Evolutionary conservation across 2,888 invertebrate species (phyloP), one percentile per base, ranked within the genome.

Genomic region (Agrotis exclamationis): DNA sequence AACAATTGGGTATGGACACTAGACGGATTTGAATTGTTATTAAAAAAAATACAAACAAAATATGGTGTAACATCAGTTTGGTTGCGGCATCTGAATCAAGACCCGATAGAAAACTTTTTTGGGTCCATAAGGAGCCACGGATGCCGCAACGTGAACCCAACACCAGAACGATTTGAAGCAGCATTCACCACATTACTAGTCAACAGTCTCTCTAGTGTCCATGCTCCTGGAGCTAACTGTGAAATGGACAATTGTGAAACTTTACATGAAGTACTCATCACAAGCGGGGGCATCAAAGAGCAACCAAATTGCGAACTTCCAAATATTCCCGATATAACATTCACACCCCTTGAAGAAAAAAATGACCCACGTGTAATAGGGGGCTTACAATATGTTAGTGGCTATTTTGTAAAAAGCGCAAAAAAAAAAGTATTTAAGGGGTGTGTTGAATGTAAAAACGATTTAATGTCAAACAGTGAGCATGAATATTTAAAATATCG

Each of bases 211-310:
- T 24, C 47, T 59, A 47, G 24, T 24, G n/a, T 59, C 24, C 24
- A 47, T 2, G 11, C 59, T 14, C 59, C 59, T n/a, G 59, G 59
- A 13, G 47, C 22, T 3, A 59, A 59, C 24, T 47, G 59, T 59
- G 47, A 59, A 47, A 16, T 20, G 0, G 63, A 69, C 54, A 64
- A 70, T 50, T 68, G 69, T 63, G 54, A 51, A 14, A 51, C n/a
- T n/a, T n/a, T n/a, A n/a, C n/a, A n/a, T n/a, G n/a, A n/a, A n/a
- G n/a, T n/a, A n/a, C n/a, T n/a, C n/a, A n/a, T n/a, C n/a, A n/a
- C n/a, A n/a, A n/a, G n/a, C n/a, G n/a, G n/a, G n/a, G n/a, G n/a
- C n/a, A n/a, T n/a, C n/a, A n/a, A n/a, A n/a, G n/a, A n/a, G n/a
- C n/a, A n/a, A n/a, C n/a, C n/a, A n/a, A n/a, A n/a, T n/a, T n/a